These are phyloP conservation scores for Leiothrix lutea DNA, from an alignment of 2,113 vertebrate genomes.

Conservation along the genomic window DNA sequence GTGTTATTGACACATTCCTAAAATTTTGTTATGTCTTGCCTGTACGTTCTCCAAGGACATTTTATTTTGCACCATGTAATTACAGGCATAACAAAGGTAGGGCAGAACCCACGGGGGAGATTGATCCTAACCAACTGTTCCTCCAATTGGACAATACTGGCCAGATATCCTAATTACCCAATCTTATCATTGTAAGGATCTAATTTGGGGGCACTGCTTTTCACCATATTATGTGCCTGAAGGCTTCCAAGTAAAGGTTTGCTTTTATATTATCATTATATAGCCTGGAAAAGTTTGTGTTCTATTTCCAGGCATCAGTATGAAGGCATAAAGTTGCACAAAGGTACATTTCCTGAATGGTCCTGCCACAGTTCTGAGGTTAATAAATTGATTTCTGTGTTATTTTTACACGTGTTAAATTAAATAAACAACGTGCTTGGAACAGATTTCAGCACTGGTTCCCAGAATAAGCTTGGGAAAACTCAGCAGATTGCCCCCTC, in stretches of 20 bases:
- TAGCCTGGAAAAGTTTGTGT: neutral
- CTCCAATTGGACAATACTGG: neutral
- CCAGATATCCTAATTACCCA: accelerated
- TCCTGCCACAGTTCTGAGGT: neutral
- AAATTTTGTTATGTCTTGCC: neutral
- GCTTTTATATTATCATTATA: neutral
- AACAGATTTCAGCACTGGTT: neutral
- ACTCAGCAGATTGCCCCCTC: neutral
- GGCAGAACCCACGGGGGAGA: neutral
- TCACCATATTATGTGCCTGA: neutral
- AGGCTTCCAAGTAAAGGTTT: neutral
- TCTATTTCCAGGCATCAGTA: neutral
- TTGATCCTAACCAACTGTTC: neutral
- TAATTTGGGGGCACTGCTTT: neutral
- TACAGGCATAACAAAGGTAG: neutral
- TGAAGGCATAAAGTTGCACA: neutral
- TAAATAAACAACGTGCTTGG: neutral
- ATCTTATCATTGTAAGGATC: neutral
- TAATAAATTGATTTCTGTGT: neutral
- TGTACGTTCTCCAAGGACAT: neutral
- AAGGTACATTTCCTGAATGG: neutral
- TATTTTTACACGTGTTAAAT: neutral
- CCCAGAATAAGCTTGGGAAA: neutral
- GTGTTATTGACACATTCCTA: neutral
- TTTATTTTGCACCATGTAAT: neutral